A percentile compares a stretch with the other conserved stretches of the same genome.
phyloP scores from a whole-genome alignment of 1,140 invertebrate species.

The Trypoxylus dichotomus region DNA sequence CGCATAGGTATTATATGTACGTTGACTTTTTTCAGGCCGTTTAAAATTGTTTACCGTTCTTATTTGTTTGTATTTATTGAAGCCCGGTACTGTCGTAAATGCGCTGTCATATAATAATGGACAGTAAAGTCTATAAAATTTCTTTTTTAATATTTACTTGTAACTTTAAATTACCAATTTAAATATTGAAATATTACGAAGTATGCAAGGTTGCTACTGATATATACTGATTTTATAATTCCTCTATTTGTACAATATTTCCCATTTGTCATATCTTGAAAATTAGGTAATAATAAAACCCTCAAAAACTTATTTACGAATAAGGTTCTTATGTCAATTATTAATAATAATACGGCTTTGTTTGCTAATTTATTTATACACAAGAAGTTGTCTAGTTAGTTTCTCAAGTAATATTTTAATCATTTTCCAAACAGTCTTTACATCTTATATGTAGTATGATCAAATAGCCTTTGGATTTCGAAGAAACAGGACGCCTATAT shows the following conservation, averaged over 20 bases:
- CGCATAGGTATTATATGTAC: background rate
- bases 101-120: background rate
- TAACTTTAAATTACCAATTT: slow-evolving; percentile 4
- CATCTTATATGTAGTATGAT: too few species aligned
- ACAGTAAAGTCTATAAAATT: background rate
- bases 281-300: too few species aligned
- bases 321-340: too few species aligned
- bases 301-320: too few species aligned
- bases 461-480: too few species aligned
- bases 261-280: too few species aligned
- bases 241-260: background rate
- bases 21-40: slow-evolving; percentile 4
- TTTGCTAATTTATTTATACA: too few species aligned
- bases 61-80: slow-evolving; percentile 20
- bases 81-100: background rate
- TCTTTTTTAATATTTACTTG: slow-evolving; percentile 5
- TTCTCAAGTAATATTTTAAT: too few species aligned
- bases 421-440: too few species aligned
- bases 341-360: too few species aligned
- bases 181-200: background rate
- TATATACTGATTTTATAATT: background rate
- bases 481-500: too few species aligned
- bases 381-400: too few species aligned
- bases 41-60: background rate
- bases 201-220: background rate